Percentiles rank a stretch among this genome's conserved stretches.
Conservation (phyloP, 2,113 vertebrate genomes). For the Lepus americanus region DNA sequence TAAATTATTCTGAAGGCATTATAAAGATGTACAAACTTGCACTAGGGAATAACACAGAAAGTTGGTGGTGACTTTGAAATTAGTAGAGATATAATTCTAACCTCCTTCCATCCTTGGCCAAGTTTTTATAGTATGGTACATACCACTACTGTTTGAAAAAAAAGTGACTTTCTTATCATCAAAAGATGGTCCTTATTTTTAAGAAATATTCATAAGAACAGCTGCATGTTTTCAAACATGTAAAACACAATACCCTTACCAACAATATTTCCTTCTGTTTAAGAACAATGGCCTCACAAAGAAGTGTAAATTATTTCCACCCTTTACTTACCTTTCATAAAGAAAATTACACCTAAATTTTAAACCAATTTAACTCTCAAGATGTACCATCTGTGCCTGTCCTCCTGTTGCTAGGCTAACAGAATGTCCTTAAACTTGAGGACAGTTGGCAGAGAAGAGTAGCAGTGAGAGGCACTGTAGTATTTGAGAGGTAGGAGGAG, state of each 20-base stretch:
- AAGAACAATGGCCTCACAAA: constrained; percentile 55
- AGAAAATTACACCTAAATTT: constrained; percentile 73
- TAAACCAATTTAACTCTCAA: constrained; percentile 70
- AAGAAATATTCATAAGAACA: constrained; percentile 6
- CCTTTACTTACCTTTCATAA: constrained; percentile 62
- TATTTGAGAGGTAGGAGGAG: not conserved
- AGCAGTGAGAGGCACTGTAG: not conserved
- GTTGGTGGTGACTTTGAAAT: constrained; percentile 87
- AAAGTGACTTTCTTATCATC: constrained; percentile 48
- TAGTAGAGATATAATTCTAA: constrained; percentile 66
- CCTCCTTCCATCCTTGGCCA: constrained; percentile 53
- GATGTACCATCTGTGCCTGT: constrained; percentile 37
- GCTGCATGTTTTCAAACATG: not conserved
- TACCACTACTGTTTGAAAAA: not conserved
- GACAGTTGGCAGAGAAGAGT: not conserved
- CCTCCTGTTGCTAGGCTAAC: constrained; percentile 56
- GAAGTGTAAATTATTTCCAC: constrained; percentile 63
- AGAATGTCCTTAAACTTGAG: constrained; percentile 68
- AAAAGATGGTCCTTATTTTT: constrained; percentile 39
- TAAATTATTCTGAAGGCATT: constrained; percentile 90
- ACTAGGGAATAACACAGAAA: constrained; percentile 82
- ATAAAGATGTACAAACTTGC: constrained; percentile 88
- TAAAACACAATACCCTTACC: not conserved
- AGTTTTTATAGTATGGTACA: constrained; percentile 53
- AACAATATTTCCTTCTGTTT: not conserved